phyloP scores from a whole-genome alignment of 2,888 invertebrate genomes.

The Pantelozetes paolii region DNA sequence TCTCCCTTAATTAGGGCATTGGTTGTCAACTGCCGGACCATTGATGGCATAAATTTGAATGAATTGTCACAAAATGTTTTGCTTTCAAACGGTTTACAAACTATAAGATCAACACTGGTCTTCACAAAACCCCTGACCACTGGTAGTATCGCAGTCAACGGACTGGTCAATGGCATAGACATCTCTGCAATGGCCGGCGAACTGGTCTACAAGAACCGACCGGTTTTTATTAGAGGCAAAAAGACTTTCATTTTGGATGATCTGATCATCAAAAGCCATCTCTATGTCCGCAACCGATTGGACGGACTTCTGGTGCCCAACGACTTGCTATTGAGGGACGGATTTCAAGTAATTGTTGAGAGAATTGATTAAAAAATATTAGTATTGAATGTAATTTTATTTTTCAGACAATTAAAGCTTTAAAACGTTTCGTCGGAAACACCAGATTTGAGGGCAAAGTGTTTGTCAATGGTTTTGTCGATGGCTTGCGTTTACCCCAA shows the following conservation, averaged over 20 bases:
- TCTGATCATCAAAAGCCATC: slow-evolving; percentile 8
- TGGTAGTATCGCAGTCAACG: slow-evolving; percentile 39
- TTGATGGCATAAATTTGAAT: slow-evolving; percentile 43
- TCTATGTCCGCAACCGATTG: slow-evolving; percentile 37
- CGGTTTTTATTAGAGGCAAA: slow-evolving; percentile 37
- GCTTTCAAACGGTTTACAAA: slow-evolving; percentile 41
- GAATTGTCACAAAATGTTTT: slow-evolving; percentile 37
- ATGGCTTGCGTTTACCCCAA: slow-evolving; percentile 42
- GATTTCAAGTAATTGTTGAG: slow-evolving; percentile 15
- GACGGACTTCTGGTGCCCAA: slow-evolving; percentile 44
- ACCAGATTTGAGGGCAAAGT: slow-evolving; percentile 38
- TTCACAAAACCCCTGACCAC: slow-evolving; percentile 15
- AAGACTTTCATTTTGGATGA: slow-evolving; percentile 41
- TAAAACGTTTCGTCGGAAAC: slow-evolving; percentile 39
- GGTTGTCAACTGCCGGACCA: background rate
- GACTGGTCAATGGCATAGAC: slow-evolving; percentile 43
- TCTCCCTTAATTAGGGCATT: background rate
- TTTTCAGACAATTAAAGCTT: slow-evolving; percentile 15
- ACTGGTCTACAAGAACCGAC: slow-evolving; percentile 42
- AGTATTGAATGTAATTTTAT: background rate
- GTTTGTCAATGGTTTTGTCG: slow-evolving; percentile 37
- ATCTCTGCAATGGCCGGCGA: slow-evolving; percentile 29
- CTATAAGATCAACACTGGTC: background rate
- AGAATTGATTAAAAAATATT: background rate
- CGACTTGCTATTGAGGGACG: slow-evolving; percentile 40